Conservation (phyloP, 2,888 invertebrate species). For the Heliconius sara region DNA sequence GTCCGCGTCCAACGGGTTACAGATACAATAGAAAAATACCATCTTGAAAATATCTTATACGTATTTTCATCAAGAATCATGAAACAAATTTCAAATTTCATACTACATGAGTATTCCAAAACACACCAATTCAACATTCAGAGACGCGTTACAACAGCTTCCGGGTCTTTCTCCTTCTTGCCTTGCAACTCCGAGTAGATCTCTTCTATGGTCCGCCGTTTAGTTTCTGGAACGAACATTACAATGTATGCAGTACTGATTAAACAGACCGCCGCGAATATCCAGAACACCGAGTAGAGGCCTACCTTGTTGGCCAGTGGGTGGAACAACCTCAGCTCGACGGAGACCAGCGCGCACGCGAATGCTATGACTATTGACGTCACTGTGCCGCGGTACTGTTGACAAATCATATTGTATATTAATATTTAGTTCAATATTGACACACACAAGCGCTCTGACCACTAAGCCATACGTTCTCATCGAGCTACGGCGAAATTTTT, state of each 20-base stretch:
- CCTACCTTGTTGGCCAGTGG: constrained; percentile 66
- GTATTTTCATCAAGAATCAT: neutral
- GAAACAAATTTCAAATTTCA: neutral
- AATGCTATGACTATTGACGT: constrained; percentile 76
- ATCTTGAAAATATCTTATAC: neutral
- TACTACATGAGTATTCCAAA: constrained; percentile 18
- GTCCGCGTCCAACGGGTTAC: neutral
- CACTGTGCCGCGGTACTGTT: constrained; percentile 76
- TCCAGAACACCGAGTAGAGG: constrained; percentile 70
- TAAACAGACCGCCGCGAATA: constrained; percentile 71
- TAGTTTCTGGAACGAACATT: constrained; percentile 71
- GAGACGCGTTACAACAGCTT: constrained; percentile 70
- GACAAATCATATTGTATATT: neutral
- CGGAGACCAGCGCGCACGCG: constrained; percentile 71
- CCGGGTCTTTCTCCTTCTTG: constrained; percentile 64
- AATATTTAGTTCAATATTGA: too few relatives aligned
- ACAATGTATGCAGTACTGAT: constrained; percentile 72
- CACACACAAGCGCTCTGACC: too few relatives aligned
- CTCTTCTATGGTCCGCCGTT: constrained; percentile 69
- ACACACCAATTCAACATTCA: constrained; percentile 48
- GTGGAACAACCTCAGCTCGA: constrained; percentile 74
- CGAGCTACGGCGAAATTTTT: too few relatives aligned
- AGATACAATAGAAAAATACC: neutral
- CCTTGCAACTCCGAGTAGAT: constrained; percentile 73
- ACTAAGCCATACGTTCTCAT: too few relatives aligned